Evolutionary conservation across 2,113 vertebrate species (phyloP).

Genomic region (Poeciliopsis prolifica): DNA sequence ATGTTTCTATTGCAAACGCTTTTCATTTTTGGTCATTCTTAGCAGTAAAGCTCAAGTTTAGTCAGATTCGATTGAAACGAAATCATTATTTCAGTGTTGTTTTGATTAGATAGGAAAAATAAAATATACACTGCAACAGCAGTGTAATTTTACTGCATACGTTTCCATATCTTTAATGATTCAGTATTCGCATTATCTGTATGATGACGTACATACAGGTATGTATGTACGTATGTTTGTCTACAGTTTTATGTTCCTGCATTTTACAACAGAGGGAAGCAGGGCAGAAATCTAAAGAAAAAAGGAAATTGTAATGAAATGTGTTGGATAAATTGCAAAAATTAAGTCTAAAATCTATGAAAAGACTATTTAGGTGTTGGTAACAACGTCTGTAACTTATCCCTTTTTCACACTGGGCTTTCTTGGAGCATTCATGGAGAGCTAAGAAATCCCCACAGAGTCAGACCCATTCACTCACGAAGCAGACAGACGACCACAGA

Average conservation of each 20-base stretch:
- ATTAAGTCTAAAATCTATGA: neutral
- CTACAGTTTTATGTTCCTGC: conserved; percentile 14
- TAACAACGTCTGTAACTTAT: neutral
- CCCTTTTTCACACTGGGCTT: conserved; percentile 4
- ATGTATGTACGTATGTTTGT: neutral
- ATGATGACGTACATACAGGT: conserved; percentile 38
- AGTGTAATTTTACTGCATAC: conserved; percentile 73
- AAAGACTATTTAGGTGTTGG: neutral
- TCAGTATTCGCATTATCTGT: conserved; percentile 64
- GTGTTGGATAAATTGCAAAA: neutral
- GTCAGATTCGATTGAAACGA: neutral
- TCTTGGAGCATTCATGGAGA: conserved; percentile 14
- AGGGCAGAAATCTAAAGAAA: neutral
- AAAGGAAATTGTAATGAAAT: neutral
- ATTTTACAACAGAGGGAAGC: neutral
- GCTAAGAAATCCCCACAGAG: conserved; percentile 18
- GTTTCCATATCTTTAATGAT: conserved; percentile 71
- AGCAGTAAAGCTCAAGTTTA: neutral
- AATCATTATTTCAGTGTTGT: conserved; percentile 8
- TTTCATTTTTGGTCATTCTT: neutral
- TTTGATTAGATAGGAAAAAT: neutral
- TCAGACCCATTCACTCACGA: conserved; percentile 25
- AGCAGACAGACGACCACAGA: conserved; percentile 67
- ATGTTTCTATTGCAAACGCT: neutral
- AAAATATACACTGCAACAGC: conserved; percentile 15